Conservation (phyloP, 2,113 vertebrate genomes). For the Microtus richardsoni region DNA sequence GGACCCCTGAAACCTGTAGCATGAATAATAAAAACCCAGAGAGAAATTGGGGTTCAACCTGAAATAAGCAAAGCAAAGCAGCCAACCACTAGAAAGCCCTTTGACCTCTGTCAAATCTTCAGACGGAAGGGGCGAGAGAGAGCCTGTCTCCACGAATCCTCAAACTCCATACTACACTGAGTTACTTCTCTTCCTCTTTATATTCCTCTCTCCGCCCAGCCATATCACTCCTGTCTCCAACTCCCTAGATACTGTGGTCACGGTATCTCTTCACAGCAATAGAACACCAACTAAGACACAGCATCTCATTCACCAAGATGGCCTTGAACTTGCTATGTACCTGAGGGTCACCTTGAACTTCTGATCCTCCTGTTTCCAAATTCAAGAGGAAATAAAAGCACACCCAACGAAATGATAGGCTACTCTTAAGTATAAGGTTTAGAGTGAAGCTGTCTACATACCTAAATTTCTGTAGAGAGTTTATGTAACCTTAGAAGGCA, state of each 20-base stretch:
- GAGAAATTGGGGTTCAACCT: background rate
- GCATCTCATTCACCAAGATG: background rate
- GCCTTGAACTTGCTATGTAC: background rate
- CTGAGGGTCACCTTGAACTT: background rate
- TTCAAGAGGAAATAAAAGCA: constrained; percentile 36
- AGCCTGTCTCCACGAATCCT: too few species aligned
- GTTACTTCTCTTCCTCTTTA: too few species aligned
- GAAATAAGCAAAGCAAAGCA: background rate
- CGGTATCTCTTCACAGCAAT: background rate
- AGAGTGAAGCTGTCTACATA: background rate
- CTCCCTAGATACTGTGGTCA: background rate
- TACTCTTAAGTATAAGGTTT: background rate
- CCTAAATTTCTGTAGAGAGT: background rate
- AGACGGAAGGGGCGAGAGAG: too few species aligned
- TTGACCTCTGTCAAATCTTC: too few species aligned
- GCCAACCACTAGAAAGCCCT: too few species aligned
- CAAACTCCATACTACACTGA: too few species aligned
- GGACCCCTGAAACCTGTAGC: too few species aligned
- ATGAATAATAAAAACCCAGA: too few species aligned
- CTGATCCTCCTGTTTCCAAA: background rate
- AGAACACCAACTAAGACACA: background rate
- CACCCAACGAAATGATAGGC: background rate
- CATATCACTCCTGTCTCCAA: too few species aligned
- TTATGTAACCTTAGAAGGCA: background rate
- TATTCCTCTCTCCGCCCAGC: too few species aligned